Base-by-base conservation (phyloP, 2,113 vertebrate genomes). In the Vanacampus margaritifer region DNA sequence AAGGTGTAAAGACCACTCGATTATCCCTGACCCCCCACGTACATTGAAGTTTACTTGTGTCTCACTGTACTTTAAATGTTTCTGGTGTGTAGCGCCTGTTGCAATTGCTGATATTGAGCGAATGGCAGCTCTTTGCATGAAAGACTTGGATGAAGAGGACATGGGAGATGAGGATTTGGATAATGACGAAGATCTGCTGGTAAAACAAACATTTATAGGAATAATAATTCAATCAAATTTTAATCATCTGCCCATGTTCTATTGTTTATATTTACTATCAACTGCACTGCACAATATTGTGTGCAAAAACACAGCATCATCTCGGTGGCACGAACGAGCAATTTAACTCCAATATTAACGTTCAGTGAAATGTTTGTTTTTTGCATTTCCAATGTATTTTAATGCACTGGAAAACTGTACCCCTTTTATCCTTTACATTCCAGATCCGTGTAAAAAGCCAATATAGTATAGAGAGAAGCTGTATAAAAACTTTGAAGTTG, bases 91-190 rank as follows among this genome's bases (percentile, higher is more conserved):
- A 96, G 95, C 89, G 67, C 93, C 95, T 1, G 85, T 96, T 67
- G 86, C 93, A 5, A 94, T 98, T 94, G 93, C 90, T 48, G 90
- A 94, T 23, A 96, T 98, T 13, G 94, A 96, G 75, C 89, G 83
- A 45, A 98, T 96, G 95, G 94, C 95, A 0, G 93, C 91, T 6
- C 84, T 95, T 23, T 98, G 95, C 66, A 94, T 98, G 95, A 93
- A 89, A 79, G 95, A 97, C 74, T 75, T 91, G 9, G 95, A 96
- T 6, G 92, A 95, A 26, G 93, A 92, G 0, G 92, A 89, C 2
- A 86, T 87, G 0, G 91, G 84, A 0, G 94, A 94, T 0, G 93
- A 91, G 0, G 90, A 94, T 73, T 89, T 94, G 59, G 92, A 94
- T 1, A 91, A 94, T 1, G 91, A 95, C 2, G 90, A 87, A 65